phyloP scores from a whole-genome alignment of 1,140 invertebrate species.

The Drosophila nigrodunni region DNA sequence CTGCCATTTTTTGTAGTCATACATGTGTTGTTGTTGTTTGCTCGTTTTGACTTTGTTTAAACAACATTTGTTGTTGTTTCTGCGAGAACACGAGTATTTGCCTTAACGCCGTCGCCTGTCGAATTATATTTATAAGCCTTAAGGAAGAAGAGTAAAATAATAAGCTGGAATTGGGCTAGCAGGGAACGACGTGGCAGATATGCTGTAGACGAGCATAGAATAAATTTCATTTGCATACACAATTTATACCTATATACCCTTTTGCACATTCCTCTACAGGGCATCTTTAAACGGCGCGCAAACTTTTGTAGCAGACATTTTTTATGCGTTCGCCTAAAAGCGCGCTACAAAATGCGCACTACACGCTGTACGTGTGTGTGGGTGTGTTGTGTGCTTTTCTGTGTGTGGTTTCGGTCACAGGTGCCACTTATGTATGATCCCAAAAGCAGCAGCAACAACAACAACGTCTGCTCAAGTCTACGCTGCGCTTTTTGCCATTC shows the following conservation, averaged over 20 bases:
- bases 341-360: slow-evolving; percentile 43
- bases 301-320: slow-evolving; percentile 53
- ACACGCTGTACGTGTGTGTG: slow-evolving; percentile 5
- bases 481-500: slow-evolving; percentile 47
- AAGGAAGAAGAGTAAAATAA: slow-evolving; percentile 10
- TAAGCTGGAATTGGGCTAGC: not conserved
- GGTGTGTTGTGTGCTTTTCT: slow-evolving; percentile 15
- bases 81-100: slow-evolving; percentile 60
- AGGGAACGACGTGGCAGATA: slow-evolving; percentile 7
- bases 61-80: slow-evolving; percentile 39
- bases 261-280: not conserved
- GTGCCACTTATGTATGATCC: slow-evolving; percentile 74
- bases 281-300: slow-evolving; percentile 12
- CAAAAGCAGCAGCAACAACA: slow-evolving; percentile 27
- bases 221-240: too few species aligned
- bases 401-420: slow-evolving; percentile 65
- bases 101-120: slow-evolving; percentile 60
- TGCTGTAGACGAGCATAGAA: not conserved
- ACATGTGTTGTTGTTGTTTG: slow-evolving; percentile 6
- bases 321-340: slow-evolving; percentile 54
- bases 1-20: not conserved
- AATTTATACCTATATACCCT: not conserved
- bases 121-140: slow-evolving; percentile 75
- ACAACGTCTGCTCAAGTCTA: not conserved
- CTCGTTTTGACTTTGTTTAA: slow-evolving; percentile 58